Evolutionary conservation across 2,888 invertebrate genomes (phyloP).

Genomic region (Lasioglossum vierecki): DNA sequence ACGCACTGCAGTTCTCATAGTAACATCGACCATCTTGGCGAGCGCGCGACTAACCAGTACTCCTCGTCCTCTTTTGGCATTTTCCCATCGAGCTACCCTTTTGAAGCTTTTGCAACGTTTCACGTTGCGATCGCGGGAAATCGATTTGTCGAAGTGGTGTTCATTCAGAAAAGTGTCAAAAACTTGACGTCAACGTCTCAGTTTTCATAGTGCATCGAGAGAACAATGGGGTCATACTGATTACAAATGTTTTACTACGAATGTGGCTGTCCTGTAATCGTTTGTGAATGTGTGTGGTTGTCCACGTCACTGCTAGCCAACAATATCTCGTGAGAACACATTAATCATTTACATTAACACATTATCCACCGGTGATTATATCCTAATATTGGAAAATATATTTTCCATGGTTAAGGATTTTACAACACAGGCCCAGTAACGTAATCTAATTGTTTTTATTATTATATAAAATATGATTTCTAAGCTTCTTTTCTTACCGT

Average conservation of each 20-base stretch:
- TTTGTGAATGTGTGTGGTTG: background rate
- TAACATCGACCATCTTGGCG: slow-evolving; percentile 59
- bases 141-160: background rate
- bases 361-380: background rate
- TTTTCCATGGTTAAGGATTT: too few relatives aligned
- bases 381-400: background rate
- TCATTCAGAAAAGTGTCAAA: background rate
- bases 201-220: background rate
- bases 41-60: slow-evolving; percentile 49
- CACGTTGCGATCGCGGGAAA: background rate
- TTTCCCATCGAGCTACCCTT: slow-evolving; percentile 38
- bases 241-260: background rate
- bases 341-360: background rate
- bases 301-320: background rate
- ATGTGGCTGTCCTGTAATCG: background rate
- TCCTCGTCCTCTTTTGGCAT: slow-evolving; percentile 52
- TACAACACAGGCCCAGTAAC: too few relatives aligned
- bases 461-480: too few relatives aligned
- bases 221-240: background rate
- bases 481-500: too few relatives aligned
- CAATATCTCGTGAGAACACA: background rate
- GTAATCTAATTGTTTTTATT: too few relatives aligned
- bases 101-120: slow-evolving; percentile 7
- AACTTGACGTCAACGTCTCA: background rate
- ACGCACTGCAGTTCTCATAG: slow-evolving; percentile 69